Evolutionary conservation across 2,888 invertebrate genomes (phyloP), one percentile per base, ranked within the genome.

Genomic region (Plagodis pulveraria): DNA sequence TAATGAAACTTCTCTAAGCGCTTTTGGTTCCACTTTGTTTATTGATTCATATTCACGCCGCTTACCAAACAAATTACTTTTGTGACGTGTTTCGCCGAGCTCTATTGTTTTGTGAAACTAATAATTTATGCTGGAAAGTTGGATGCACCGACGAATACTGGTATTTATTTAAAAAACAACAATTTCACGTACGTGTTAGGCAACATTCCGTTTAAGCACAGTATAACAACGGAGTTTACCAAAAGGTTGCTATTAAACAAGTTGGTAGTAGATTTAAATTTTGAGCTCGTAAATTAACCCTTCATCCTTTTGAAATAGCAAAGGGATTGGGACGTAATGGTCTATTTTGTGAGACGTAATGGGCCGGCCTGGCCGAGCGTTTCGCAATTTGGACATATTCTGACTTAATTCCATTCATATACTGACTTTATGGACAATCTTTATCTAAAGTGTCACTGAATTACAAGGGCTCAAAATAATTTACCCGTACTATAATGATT

Each of bases 201-300:
- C 22, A 57, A 51, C 56, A 58, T 78, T 85, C 81, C 77, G 85
- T 87, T 85, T 84, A 84, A 87, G 86, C 84, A 84, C 77, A 81
- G 83, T 84, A 86, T 84, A 86, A 87, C 86, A 88, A 84, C 85
- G 83, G 79, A 89, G 84, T 88, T 87, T 87, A 87, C 88, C 85
- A 81, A 76, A 76, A 83, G 84, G 86, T 84, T 84, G 81, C 84
- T 82, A 86, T 90, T 87, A 88, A 86, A 87, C 87, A 89, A 90
- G 86, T 89, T 87, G 84, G 82, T 81, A 86, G 87, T 91, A 91
- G 89, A 91, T 91, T 91, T 91, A 92, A 90, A 90, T 92, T 91
- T 91, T 89, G 86, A 89, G 90, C 89, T 89, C 89, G 82, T 91
- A 92, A 91, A 91, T 90, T 92, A 90, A 91, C 90, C 91, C 91